These are phyloP conservation scores for Lepus americanus DNA, from an alignment of 2,113 vertebrate genomes.

Conservation along the genomic window DNA sequence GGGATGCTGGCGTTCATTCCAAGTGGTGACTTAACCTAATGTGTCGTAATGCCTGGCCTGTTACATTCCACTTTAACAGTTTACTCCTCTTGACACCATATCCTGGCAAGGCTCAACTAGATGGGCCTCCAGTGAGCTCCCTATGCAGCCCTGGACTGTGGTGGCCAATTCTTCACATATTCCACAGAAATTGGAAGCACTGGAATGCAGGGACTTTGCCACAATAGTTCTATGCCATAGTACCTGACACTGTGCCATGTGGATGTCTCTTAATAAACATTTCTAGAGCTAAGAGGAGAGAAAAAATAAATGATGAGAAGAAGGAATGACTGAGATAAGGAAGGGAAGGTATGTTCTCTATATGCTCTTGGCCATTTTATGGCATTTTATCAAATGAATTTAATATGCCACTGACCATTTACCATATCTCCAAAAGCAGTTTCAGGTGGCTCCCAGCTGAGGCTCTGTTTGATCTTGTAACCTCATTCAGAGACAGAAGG, in stretches of 20 bases:
- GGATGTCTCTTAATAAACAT: background rate
- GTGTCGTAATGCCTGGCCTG: no score
- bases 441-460: background rate
- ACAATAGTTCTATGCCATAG: background rate
- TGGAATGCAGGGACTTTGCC: background rate
- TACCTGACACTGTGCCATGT: background rate
- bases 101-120: background rate
- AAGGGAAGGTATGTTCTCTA: background rate
- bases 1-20: no score
- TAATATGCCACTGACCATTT: background rate
- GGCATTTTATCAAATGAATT: constrained; percentile 1
- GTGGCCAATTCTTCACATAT: background rate
- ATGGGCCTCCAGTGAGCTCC: no score
- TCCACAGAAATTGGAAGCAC: background rate
- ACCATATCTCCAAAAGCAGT: background rate
- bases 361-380: background rate
- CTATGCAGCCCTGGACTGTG: accelerated
- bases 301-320: background rate
- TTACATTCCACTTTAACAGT: background rate
- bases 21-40: no score
- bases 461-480: background rate
- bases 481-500: background rate
- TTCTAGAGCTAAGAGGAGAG: background rate
- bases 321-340: background rate
- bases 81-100: background rate